A percentile compares a stretch with the other conserved stretches of the same genome.
Conservation (phyloP, 2,888 invertebrate genomes). For the Gastrophysa polygoni region DNA sequence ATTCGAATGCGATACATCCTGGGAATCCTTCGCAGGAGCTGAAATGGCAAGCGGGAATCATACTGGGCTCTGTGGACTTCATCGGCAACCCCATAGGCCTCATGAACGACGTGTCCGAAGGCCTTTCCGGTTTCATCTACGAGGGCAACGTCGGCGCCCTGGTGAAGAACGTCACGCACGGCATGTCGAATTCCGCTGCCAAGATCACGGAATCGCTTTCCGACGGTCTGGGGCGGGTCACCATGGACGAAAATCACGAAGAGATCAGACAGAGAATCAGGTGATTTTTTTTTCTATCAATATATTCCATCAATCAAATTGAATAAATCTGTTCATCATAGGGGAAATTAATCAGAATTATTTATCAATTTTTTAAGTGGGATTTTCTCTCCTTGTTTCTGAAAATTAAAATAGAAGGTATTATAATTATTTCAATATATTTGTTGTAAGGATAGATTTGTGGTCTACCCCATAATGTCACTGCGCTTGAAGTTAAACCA, state of each 20-base stretch:
- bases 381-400: too few species aligned
- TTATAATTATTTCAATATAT: too few species aligned
- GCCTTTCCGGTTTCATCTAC: slow-evolving; percentile 87
- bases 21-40: slow-evolving; percentile 67
- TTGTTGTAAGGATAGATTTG: too few species aligned
- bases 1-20: too few species aligned
- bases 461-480: too few species aligned
- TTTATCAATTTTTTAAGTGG: too few species aligned
- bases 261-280: slow-evolving; percentile 82
- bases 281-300: slow-evolving; percentile 29
- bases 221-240: slow-evolving; percentile 85
- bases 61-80: slow-evolving; percentile 96
- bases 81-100: slow-evolving; percentile 97
- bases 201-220: slow-evolving; percentile 93
- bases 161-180: slow-evolving; percentile 95
- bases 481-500: too few species aligned
- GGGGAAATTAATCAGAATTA: too few species aligned
- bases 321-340: too few species aligned
- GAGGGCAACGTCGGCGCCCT: slow-evolving; percentile 93
- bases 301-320: too few species aligned
- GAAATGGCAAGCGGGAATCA: slow-evolving; percentile 93
- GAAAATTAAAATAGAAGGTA: too few species aligned
- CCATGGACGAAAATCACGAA: slow-evolving; percentile 91
- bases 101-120: slow-evolving; percentile 94
- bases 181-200: slow-evolving; percentile 95